Evolutionary conservation across 2,113 vertebrate species (phyloP).

Genomic region (Tichodroma muraria): DNA sequence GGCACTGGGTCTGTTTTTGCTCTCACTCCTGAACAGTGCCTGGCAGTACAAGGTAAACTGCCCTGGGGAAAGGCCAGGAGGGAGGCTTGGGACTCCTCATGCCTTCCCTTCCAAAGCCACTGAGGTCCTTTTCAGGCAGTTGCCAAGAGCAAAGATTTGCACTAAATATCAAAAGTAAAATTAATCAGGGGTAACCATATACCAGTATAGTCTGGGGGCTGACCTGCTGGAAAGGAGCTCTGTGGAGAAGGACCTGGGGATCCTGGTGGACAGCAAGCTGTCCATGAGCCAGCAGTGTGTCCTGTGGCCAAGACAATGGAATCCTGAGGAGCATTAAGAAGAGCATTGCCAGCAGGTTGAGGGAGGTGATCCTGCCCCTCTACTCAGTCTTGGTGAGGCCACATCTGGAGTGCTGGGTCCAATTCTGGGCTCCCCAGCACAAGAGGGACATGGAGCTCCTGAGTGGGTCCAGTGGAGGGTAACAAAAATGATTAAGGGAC

Average conservation of each 20-base stretch:
- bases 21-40: background rate
- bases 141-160: background rate
- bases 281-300: background rate
- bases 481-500: background rate
- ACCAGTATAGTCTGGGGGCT: background rate
- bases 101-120: background rate
- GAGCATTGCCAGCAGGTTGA: accelerated
- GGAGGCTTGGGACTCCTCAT: background rate
- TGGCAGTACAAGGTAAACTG: background rate
- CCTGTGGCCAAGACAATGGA: background rate
- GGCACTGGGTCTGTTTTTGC: background rate
- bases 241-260: background rate
- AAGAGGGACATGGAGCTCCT: background rate
- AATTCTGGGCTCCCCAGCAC: background rate
- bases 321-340: background rate
- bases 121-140: background rate
- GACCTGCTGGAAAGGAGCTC: background rate
- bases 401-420: background rate
- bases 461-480: accelerated
- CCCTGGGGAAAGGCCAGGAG: background rate
- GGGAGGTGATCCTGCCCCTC: too few relatives aligned
- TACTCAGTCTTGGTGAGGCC: too few relatives aligned
- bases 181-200: background rate
- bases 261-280: background rate
- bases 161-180: background rate